Conservation (phyloP, 2,797 vertebrate genomes). For the Phataginus tetradactyla region DNA sequence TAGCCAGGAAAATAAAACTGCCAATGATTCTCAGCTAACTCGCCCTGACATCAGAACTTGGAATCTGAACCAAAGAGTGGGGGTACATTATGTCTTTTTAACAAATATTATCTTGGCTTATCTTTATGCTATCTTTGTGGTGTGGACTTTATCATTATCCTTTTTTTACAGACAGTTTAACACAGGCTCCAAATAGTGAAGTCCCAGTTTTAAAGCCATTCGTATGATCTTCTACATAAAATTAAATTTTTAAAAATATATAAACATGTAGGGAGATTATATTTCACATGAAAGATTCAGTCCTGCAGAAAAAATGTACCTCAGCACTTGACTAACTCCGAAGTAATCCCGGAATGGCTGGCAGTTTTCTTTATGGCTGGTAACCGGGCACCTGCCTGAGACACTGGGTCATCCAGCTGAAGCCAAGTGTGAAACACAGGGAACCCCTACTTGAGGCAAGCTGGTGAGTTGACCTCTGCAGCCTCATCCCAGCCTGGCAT, state of each 20-base stretch:
- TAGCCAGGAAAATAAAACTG: not conserved
- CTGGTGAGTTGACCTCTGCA: rapidly evolving
- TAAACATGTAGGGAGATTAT: not conserved
- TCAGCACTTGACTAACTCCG: not conserved
- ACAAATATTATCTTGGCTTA: not conserved
- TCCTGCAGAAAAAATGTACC: not conserved
- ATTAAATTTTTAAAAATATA: not conserved
- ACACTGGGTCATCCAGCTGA: no score
- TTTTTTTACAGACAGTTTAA: not conserved
- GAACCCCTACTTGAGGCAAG: no score
- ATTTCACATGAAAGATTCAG: not conserved
- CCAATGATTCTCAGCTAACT: not conserved
- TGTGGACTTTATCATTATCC: not conserved
- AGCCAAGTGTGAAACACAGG: not conserved
- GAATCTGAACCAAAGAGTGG: not conserved
- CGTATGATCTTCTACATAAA: not conserved
- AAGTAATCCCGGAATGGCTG: no score
- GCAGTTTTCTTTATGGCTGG: no score
- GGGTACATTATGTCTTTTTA: not conserved
- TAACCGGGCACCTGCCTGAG: not conserved
- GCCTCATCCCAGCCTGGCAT: rapidly evolving
- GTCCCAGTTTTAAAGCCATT: not conserved
- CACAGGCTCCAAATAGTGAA: not conserved
- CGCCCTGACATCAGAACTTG: no score
- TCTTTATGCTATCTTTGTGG: rapidly evolving